phyloP scores from a whole-genome alignment of 1,140 invertebrate species.

The Spodoptera litura region DNA sequence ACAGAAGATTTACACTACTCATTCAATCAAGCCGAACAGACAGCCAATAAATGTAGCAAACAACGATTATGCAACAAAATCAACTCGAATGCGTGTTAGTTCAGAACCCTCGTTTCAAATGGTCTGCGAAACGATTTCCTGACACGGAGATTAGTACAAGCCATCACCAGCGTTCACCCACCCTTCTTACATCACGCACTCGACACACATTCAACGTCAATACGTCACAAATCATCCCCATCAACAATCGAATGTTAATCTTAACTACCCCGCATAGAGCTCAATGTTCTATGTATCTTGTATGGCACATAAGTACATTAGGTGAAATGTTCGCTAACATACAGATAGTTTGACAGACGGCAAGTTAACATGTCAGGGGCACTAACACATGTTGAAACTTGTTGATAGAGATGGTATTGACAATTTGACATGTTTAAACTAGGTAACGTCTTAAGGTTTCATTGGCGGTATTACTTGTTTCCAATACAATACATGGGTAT shows the following conservation, averaged over 20 bases:
- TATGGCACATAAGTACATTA: conserved; percentile 40
- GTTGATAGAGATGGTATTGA: conserved; percentile 73
- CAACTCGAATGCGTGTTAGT: conserved; percentile 81
- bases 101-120: conserved; percentile 82
- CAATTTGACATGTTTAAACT: conserved; percentile 59
- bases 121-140: conserved; percentile 85
- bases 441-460: conserved; percentile 26
- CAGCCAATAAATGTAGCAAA: conserved; percentile 68
- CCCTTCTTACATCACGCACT: conserved; percentile 85
- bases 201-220: conserved; percentile 64
- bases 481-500: not conserved
- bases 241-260: conserved; percentile 65
- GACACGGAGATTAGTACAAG: conserved; percentile 86
- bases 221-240: conserved; percentile 67
- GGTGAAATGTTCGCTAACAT: conserved; percentile 60
- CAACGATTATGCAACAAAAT: conserved; percentile 80
- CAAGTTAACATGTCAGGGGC: conserved; percentile 84
- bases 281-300: conserved; percentile 56
- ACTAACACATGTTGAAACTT: conserved; percentile 72
- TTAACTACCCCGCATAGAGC: conserved; percentile 62
- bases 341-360: conserved; percentile 83
- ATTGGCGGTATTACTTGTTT: conserved; percentile 2
- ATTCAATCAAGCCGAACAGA: conserved; percentile 48
- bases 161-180: conserved; percentile 82
- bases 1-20: not conserved